These are phyloP conservation scores for Bos taurus DNA, from an alignment of 2,113 vertebrate genomes.

Conservation along the genomic window ARS-UCD2.0 NC_037342.1:77815501-77816000, in stretches of 20 bases:
- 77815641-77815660: background rate
- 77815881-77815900: background rate
- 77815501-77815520: fast-evolving
- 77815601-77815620: fast-evolving
- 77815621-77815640: background rate
- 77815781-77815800: background rate
- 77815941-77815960: background rate
- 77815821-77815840: background rate
- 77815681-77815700: background rate
- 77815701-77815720: background rate
- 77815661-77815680: background rate
- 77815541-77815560: fast-evolving
- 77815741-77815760: background rate
- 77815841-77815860: background rate
- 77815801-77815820: background rate
- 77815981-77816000: background rate
- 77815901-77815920: background rate
- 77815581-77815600: background rate
- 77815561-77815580: fast-evolving
- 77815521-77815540: background rate
- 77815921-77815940: background rate
- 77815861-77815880: background rate
- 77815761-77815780: background rate
- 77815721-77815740: background rate
- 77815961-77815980: background rate